phyloP scores from a whole-genome alignment of 2,888 invertebrate genomes.

The Zaprionus lineosus region DNA sequence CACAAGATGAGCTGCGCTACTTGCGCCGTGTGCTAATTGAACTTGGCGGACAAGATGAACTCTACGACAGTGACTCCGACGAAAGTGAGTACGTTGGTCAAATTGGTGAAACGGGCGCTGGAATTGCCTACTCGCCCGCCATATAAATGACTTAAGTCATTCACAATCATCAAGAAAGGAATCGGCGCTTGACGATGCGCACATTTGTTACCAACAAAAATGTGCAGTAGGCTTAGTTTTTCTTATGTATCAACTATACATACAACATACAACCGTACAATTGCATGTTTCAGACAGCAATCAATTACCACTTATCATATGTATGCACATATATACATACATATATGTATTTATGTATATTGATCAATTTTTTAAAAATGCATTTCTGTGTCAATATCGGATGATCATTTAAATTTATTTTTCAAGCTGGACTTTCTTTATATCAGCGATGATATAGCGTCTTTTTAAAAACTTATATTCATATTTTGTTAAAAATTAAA shows the following conservation, averaged over 20 bases:
- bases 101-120: constrained; percentile 17
- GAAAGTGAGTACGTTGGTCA: constrained; percentile 50
- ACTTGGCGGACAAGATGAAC: constrained; percentile 37
- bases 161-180: background rate
- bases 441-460: no score
- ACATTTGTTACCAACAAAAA: constrained; percentile 21
- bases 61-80: constrained; percentile 56
- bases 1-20: constrained; percentile 55
- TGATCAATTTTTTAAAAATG: no score
- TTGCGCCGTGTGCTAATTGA: constrained; percentile 46
- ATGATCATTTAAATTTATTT: no score
- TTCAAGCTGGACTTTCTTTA: no score
- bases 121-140: background rate
- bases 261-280: background rate
- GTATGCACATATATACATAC: no score
- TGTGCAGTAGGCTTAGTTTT: constrained; percentile 3
- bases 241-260: constrained; percentile 18
- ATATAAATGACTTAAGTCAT: constrained; percentile 2
- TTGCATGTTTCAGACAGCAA: background rate
- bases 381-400: no score
- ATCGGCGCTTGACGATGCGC: constrained; percentile 3
- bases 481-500: no score
- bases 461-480: no score
- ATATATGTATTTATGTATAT: no score
- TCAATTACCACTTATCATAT: no score